Conservation (phyloP, 2,888 invertebrate species). For the Acholoe squamosa region DNA sequence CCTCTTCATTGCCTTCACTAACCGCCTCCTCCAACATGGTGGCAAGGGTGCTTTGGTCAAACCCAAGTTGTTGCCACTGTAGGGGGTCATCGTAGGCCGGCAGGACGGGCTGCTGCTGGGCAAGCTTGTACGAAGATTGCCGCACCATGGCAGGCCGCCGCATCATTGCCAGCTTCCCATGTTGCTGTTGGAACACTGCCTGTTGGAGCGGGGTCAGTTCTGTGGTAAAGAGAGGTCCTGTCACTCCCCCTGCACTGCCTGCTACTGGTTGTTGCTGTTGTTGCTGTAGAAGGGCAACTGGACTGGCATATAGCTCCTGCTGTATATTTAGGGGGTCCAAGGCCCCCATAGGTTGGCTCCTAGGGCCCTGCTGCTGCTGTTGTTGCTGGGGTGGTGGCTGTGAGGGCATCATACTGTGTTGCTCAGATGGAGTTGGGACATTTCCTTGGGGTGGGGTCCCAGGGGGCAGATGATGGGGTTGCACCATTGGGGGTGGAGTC, state of each 20-base stretch:
- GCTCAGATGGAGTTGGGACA: too few species aligned
- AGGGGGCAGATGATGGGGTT: not conserved
- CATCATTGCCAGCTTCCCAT: slow-evolving; percentile 91
- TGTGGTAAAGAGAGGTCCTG: slow-evolving; percentile 12
- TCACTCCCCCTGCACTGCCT: not conserved
- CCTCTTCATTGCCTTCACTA: slow-evolving; percentile 67
- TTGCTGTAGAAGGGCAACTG: slow-evolving; percentile 16
- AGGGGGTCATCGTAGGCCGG: slow-evolving; percentile 83
- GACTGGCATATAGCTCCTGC: not conserved
- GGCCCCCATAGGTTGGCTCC: not conserved
- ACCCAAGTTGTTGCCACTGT: slow-evolving; percentile 63
- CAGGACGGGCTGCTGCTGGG: slow-evolving; percentile 92
- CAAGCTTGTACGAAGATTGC: slow-evolving; percentile 94
- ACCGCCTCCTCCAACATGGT: slow-evolving; percentile 70
- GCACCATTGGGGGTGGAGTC: slow-evolving; percentile 72
- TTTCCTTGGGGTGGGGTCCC: not conserved
- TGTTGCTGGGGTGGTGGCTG: not conserved
- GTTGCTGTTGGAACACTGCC: slow-evolving; percentile 47
- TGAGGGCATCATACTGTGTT: too few species aligned
- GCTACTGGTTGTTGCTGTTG: slow-evolving; percentile 3
- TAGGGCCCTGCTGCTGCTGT: slow-evolving; percentile 6
- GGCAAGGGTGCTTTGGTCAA: slow-evolving; percentile 64
- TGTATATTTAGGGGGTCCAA: not conserved
- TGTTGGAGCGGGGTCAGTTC: slow-evolving; percentile 47
- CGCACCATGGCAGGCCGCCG: slow-evolving; percentile 88